A percentile compares a stretch with the other conserved stretches of the same genome.
Conservation (phyloP, 2,113 vertebrate species). For the Nothocercus julius region DNA sequence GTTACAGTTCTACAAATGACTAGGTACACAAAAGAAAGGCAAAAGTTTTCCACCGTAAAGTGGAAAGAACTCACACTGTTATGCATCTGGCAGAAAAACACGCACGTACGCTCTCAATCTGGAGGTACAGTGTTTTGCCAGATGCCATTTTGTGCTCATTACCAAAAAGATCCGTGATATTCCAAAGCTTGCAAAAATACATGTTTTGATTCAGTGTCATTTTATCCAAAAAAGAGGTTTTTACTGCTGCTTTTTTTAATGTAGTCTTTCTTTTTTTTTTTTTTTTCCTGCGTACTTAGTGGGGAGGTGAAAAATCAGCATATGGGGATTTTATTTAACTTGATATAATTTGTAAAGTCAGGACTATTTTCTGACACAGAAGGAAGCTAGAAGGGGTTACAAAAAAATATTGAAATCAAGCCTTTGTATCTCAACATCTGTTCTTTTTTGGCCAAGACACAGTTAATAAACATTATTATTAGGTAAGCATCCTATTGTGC, state of each 20-base stretch:
- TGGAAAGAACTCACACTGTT: background rate
- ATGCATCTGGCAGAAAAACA: slow-evolving; percentile 63
- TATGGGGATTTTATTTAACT: background rate
- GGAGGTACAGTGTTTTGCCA: slow-evolving; percentile 17
- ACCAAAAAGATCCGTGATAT: background rate
- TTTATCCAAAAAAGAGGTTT: background rate
- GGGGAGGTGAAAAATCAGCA: slow-evolving; percentile 13
- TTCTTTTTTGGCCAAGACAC: slow-evolving; percentile 44
- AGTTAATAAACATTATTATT: slow-evolving; percentile 44
- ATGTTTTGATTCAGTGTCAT: background rate
- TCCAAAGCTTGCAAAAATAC: background rate
- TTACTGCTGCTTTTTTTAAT: background rate
- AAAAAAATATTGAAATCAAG: background rate
- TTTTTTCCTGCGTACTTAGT: background rate
- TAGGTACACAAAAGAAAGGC: slow-evolving; percentile 23
- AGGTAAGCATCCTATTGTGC: slow-evolving; percentile 21
- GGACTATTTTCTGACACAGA: slow-evolving; percentile 36
- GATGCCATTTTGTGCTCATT: background rate
- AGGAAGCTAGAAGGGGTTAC: background rate
- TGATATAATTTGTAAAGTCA: background rate
- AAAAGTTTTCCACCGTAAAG: background rate
- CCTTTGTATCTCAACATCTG: slow-evolving; percentile 16
- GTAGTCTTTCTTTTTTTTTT: background rate
- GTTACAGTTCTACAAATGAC: slow-evolving; percentile 13
- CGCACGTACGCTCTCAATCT: background rate